phyloP scores from a whole-genome alignment of 2,888 invertebrate species.

The Lepidochrysops patricia region DNA sequence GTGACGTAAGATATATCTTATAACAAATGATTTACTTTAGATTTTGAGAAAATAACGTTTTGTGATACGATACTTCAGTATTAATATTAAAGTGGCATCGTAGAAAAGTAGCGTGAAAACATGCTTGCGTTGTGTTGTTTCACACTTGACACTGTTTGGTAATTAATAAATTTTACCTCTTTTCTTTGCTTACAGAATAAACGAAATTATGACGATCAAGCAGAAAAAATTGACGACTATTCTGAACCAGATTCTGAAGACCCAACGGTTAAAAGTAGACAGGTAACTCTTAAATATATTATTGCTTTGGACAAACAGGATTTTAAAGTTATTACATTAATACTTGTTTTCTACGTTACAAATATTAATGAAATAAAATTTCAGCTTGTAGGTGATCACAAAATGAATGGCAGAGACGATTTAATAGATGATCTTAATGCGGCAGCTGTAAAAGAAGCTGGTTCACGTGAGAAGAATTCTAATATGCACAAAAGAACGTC shows the following conservation, averaged over 20 bases:
- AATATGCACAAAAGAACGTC: not conserved
- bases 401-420: not conserved
- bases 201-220: not conserved
- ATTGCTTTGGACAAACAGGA: too few relatives aligned
- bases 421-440: not conserved
- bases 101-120: too few relatives aligned
- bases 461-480: not conserved
- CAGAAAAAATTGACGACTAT: not conserved
- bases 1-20: not conserved
- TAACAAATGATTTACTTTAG: too few relatives aligned
- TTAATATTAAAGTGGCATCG: too few relatives aligned
- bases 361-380: not conserved
- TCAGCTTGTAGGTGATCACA: not conserved
- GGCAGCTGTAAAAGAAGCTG: not conserved
- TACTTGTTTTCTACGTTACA: not conserved
- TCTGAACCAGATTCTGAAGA: not conserved
- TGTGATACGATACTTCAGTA: too few relatives aligned
- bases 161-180: not conserved
- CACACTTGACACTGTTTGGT: too few relatives aligned
- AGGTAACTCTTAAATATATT: not conserved
- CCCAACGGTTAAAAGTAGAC: not conserved
- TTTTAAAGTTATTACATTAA: too few relatives aligned
- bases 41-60: too few relatives aligned
- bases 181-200: not conserved
- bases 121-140: too few relatives aligned